Evolutionary conservation across 2,888 invertebrate genomes (phyloP).

Genomic region (Nephrotoma appendiculata): DNA sequence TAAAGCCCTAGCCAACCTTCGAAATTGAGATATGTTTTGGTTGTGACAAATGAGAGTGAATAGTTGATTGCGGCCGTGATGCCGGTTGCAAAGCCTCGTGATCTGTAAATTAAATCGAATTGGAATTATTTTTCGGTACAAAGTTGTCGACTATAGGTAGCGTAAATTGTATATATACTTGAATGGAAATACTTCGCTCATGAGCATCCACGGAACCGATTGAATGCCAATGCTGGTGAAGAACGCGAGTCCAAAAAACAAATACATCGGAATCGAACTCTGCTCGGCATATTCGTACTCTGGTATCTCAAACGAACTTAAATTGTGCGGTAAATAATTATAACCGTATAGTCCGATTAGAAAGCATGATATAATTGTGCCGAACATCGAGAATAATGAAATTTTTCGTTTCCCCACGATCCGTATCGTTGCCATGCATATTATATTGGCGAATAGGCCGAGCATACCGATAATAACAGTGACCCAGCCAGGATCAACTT

Average conservation of each 20-base stretch:
- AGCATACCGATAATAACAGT: slow-evolving; percentile 38
- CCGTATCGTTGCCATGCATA: slow-evolving; percentile 32
- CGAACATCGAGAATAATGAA: slow-evolving; percentile 32
- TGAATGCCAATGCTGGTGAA: slow-evolving; percentile 21
- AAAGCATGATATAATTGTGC: slow-evolving; percentile 30
- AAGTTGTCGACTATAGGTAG: too few species aligned
- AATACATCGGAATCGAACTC: slow-evolving; percentile 23
- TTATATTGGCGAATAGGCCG: slow-evolving; percentile 31
- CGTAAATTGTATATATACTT: slow-evolving; percentile 26
- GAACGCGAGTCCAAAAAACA: slow-evolving; percentile 13
- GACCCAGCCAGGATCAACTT: slow-evolving; percentile 31
- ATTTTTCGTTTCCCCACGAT: slow-evolving; percentile 36
- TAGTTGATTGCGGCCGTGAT: slow-evolving; percentile 39
- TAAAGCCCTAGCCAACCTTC: slow-evolving; percentile 33
- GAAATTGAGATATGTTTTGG: slow-evolving; percentile 39
- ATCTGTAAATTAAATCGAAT: slow-evolving; percentile 7
- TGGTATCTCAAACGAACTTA: slow-evolving; percentile 32
- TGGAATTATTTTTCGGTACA: background rate
- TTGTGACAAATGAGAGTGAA: slow-evolving; percentile 35
- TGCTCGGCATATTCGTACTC: background rate
- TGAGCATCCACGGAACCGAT: slow-evolving; percentile 39
- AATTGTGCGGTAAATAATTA: slow-evolving; percentile 24
- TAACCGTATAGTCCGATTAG: slow-evolving; percentile 33
- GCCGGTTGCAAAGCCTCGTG: slow-evolving; percentile 15
- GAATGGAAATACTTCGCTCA: slow-evolving; percentile 43